A percentile compares a stretch with the other conserved stretches of the same genome.
Conservation (phyloP, 2,797 vertebrate species). For the Rallus crepitans region DNA sequence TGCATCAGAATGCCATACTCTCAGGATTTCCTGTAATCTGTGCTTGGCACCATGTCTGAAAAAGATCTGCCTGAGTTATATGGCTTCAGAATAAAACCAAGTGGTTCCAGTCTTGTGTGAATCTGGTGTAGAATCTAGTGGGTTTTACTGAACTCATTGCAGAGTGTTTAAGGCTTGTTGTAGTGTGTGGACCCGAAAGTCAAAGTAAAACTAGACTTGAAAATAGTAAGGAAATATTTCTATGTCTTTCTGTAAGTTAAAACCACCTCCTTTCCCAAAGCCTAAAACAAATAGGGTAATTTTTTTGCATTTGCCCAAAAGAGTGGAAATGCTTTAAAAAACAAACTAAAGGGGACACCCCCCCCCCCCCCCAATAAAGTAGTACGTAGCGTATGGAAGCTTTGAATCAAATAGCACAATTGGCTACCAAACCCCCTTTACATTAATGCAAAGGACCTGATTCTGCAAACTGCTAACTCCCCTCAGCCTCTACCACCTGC, state of each 20-base stretch:
- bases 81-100: background rate
- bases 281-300: background rate
- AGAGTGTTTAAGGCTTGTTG: background rate
- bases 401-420: background rate
- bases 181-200: background rate
- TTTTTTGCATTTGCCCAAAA: background rate
- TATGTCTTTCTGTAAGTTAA: background rate
- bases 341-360: background rate
- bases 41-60: background rate
- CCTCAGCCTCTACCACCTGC: background rate
- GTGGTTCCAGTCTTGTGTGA: background rate
- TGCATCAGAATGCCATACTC: background rate
- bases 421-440: background rate
- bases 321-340: background rate
- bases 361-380: no score
- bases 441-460: rapidly evolving
- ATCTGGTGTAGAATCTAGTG: background rate
- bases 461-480: background rate
- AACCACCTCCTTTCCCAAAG: background rate
- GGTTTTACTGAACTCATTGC: background rate
- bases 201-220: background rate
- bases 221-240: background rate
- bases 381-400: background rate
- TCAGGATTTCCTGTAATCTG: background rate
- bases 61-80: background rate